Evolutionary conservation across 1,140 invertebrate species (phyloP), one percentile per base, ranked within the genome.

Genomic region (Telenomus remus): DNA sequence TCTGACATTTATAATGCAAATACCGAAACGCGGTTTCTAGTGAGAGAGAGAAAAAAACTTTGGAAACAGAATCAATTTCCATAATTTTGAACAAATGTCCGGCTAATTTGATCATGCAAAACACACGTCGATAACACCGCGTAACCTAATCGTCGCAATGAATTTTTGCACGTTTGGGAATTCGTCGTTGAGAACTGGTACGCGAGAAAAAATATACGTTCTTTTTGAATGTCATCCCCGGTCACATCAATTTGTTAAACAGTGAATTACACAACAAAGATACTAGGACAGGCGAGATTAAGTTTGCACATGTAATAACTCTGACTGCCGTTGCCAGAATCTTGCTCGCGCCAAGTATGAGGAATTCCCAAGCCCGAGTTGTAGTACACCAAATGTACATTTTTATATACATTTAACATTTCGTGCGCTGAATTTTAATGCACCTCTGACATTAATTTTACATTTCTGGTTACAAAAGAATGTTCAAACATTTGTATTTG

Each of bases 281-380:
- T 55, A 63, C 46, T 11, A 27, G 44, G 11, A 35, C 34, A 47
- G 14, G 12, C 14, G 44, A 53, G 47, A 71, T 71, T 71, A 71
- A 71, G 59, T 71, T 71, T 64, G 59, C 68, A 53, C 68, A 53
- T 57, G 59, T 71, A 63, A 71, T 71, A 71, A 71, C 39, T 42
- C 33, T 50, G 57, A 42, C 66, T 48, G 56, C 35, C 37, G 44
- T 48, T 16, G 14, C 43, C 65, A 42, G 49, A 51, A 59, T 33
- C 39, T 55, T 59, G 14, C 43, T 60, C 43, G 14, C 44, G 34
- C 35, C 56, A 55, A 61, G 13, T 8, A 16, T 35, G 44, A 61
- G 37, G 44, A 60, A 54, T 55, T 61, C 55, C 13, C 16, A 11
- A 48, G 48, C 19, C 33, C 16, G 34, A 27, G 19, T 27, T 27